Percentiles rank a stretch among this genome's conserved stretches.
phyloP scores from a whole-genome alignment of 2,113 vertebrate species.

The Malurus alboscapulatus region DNA sequence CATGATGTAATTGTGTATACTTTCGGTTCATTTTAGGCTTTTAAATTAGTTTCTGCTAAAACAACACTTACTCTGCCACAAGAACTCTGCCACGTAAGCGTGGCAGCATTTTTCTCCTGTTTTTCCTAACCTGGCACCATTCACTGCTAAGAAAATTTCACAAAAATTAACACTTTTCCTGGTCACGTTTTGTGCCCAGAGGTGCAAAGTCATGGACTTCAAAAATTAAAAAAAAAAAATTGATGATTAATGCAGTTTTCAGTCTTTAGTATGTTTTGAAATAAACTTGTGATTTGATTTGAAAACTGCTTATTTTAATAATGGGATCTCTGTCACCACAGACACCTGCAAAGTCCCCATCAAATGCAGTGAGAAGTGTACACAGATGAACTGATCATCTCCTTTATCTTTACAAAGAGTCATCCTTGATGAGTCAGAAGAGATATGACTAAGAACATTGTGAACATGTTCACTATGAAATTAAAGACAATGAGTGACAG shows the following conservation, averaged over 20 bases:
- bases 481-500: background rate
- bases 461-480: background rate
- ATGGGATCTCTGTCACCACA: constrained; percentile 26
- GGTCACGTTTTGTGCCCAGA: background rate
- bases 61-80: background rate
- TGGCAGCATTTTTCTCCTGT: background rate
- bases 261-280: background rate
- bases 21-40: background rate
- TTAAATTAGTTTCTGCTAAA: background rate
- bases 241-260: background rate
- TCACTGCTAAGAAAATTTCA: background rate
- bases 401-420: background rate
- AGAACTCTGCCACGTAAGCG: background rate
- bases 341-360: constrained; percentile 16
- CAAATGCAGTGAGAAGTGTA: background rate
- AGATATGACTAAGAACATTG: background rate
- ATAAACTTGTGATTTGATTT: constrained; percentile 17
- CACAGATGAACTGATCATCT: background rate
- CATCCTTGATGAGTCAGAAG: background rate
- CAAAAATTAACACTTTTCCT: background rate
- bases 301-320: constrained; percentile 22
- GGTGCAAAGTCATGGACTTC: background rate
- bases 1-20: background rate
- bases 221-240: background rate
- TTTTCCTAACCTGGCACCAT: background rate